These are phyloP conservation scores for Andrena bucephala DNA, from an alignment of 2,888 invertebrate species.

Conservation along the genomic window DNA sequence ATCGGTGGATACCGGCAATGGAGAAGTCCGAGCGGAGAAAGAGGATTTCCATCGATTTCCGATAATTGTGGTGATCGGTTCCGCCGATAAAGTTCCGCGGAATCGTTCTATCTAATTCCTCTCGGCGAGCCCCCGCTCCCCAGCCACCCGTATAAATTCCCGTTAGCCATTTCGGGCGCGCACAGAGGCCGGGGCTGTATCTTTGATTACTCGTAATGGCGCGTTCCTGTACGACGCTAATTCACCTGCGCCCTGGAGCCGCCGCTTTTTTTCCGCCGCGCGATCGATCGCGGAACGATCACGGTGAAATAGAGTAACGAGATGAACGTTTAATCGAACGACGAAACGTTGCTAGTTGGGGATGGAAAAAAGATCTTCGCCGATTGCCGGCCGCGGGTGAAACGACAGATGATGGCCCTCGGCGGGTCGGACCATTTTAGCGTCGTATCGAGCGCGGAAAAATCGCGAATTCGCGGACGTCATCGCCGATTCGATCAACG, in stretches of 20 bases:
- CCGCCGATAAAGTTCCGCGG: constrained; percentile 61
- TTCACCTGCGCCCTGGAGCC: constrained; percentile 24
- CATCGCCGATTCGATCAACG: constrained; percentile 47
- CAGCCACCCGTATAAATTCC: constrained; percentile 23
- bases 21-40: constrained; percentile 45
- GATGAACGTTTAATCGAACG: constrained; percentile 22
- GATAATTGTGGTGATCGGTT: constrained; percentile 69
- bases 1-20: constrained; percentile 41
- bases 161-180: constrained; percentile 27
- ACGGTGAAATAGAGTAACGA: constrained; percentile 22
- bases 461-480: constrained; percentile 23
- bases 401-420: background rate
- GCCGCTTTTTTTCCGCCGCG: background rate
- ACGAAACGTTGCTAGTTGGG: background rate
- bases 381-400: background rate
- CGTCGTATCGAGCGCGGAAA: constrained; percentile 2
- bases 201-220: constrained; percentile 58
- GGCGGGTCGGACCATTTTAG: constrained; percentile 8
- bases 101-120: constrained; percentile 64
- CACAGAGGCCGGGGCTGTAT: constrained; percentile 20
- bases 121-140: constrained; percentile 41
- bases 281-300: background rate
- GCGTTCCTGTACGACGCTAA: constrained; percentile 29
- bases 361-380: background rate
- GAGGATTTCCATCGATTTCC: constrained; percentile 72